Evolutionary conservation across 2,888 invertebrate species (phyloP), one percentile per base, ranked within the genome.

Genomic region (Mythimna albipuncta): DNA sequence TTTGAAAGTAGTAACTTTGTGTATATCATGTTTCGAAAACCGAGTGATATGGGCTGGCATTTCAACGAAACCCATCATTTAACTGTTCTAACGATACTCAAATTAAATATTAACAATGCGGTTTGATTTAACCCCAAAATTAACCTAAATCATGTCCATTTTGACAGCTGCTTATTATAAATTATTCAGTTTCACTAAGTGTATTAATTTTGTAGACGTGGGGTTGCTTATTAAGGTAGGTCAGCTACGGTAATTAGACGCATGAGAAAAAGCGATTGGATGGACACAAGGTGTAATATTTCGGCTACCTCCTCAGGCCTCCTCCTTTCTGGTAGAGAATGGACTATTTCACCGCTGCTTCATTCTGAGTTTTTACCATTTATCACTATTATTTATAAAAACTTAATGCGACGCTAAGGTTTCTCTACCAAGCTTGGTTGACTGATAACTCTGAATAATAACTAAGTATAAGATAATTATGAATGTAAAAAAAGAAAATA

Each of bases 91-190:
- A 9, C n/a, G 6, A 32, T 10, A n/a, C 11, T 2, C n/a, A 19
- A 10, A 50, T 65, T 0, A 75, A 38, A 21, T 61, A 77, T 70
- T 57, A 57, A 19, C 1, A 55, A 11, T 16, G 6, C 32, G 5
- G 19, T 50, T 44, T 57, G 41, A 41, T 44, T 62, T 50, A 6
- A 32, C 16, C 13, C 50, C 9, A 76, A 47, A 54, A 47, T 47
- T 55, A 41, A 64, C 64, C 75, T 64, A 16, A 21, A 61, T 72
- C 72, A 64, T 47, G 32, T 19, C 9, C 2, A 50, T 19, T 32
- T 32, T 54, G 72, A 64, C 72, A 71, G 63, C 11, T 78, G n/a
- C 3, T 32, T 6, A 21, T 63, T 19, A 62, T 57, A 19, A 50
- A 2, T 69, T 13, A 75, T 54, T 63, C 47, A 71, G 44, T 26